Conservation (phyloP, 2,797 vertebrate genomes). For the Brachymystax lenok region DNA sequence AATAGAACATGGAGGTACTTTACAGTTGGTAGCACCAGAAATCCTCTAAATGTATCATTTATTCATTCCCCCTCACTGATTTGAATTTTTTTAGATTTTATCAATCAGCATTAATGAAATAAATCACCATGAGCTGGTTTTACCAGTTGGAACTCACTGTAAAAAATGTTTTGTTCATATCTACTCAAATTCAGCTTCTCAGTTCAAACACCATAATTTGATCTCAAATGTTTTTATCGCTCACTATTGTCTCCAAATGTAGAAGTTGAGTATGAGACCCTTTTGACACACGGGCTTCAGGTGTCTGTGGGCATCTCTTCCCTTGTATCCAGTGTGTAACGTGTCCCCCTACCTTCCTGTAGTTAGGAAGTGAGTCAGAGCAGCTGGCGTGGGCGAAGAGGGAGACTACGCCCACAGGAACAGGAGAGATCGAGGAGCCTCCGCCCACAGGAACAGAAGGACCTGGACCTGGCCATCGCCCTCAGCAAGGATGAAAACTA, state of each 20-base stretch:
- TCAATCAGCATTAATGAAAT: too few relatives aligned
- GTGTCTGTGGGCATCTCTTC: slow-evolving; percentile 4
- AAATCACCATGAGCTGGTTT: too few relatives aligned
- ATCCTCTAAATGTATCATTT: not conserved
- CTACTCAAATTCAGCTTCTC: too few relatives aligned
- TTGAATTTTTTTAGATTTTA: too few relatives aligned
- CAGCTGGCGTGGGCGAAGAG: slow-evolving; percentile 95
- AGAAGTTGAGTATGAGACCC: too few relatives aligned
- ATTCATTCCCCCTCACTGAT: too few relatives aligned
- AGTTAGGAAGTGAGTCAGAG: slow-evolving; percentile 95
- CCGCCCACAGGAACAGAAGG: slow-evolving; percentile 87
- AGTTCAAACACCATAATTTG: too few relatives aligned
- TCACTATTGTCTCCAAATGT: not conserved
- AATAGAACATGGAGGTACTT: not conserved
- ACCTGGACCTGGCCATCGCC: slow-evolving; percentile 92
- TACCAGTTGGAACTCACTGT: too few relatives aligned
- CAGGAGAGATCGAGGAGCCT: too few relatives aligned
- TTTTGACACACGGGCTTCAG: too few relatives aligned
- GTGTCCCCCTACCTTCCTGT: slow-evolving; percentile 22
- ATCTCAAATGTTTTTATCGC: not conserved
- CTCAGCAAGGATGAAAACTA: slow-evolving; percentile 84
- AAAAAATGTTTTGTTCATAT: too few relatives aligned
- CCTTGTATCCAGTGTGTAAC: slow-evolving; percentile 14
- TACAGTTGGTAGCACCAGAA: slow-evolving; percentile 16
- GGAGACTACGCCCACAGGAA: slow-evolving; percentile 71